Base-by-base conservation (phyloP, 2,888 invertebrate species). In the Brenthis hecate region DNA sequence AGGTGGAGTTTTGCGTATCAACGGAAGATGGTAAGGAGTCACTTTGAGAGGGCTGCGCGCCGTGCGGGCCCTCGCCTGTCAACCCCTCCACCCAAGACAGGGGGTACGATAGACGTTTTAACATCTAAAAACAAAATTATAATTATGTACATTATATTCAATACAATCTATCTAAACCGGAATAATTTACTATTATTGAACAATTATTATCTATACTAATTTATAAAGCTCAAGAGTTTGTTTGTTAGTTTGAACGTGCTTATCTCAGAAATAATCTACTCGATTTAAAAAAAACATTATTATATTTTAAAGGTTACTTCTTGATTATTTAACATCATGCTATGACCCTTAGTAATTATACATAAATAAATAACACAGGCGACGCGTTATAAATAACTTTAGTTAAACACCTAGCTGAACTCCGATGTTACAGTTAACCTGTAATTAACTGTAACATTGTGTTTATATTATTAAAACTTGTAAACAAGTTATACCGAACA, bases 21-120 rank as follows among this genome's bases (percentile, higher is more conserved):
- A 94, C 94, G 14, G 94, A 94, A 70, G 93, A 93, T 6, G 94
- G 94, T 70, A 94, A 86, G 71, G 94, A 94, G 74, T 94, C 91
- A 73, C 90, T 82, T 76, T 94, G 94, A 3, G 94, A 93, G 72
- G 87, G 78, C 80, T 91, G 86, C 88, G 94, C 94, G 74, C 94
- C 79, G 81, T 91, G 86, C 88, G 94, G 94, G 75, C 94, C 95
- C 74, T 97, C 97, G 68, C 97, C 96, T 0, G 97, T 96, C 55
- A 97, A 92, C 2, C 97, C 97, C 85, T 98, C 98, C 94, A 98
- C 97, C 97, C 98, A 98, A 2, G 97, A 96, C 65, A 98, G 89
- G 16, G 98, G 98, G 92, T 98, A 97, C 0, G 98, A 98, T 71
- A 98, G 95, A 78, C 98, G 95, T 90, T 98, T 98, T 78, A 98